Base-by-base conservation (phyloP, 2,888 invertebrate genomes). In the Scaptomyza flava region DNA sequence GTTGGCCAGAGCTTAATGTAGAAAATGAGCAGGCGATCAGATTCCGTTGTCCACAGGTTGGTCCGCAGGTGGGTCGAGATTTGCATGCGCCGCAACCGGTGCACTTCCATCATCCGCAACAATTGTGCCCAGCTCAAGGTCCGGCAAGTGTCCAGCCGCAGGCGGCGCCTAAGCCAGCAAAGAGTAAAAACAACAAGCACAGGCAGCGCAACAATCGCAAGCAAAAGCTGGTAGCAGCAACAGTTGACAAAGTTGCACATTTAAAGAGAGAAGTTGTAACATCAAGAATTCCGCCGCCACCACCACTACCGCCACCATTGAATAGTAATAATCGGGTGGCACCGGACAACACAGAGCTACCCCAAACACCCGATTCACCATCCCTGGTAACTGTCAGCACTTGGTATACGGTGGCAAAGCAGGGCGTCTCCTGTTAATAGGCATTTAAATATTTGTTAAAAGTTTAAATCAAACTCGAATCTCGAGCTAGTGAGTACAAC, bases 371-470 rank as follows among this genome's bases (percentile, higher is more conserved):
- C 34, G 92, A 91, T 66, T 91, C 92, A 41, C 92, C 92, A 30
- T 92, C 92, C 38, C 75, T 92, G 85, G 92, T 92, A 50, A 90
- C 86, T 67, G 92, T 92, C 71, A 90, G 91, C 83, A 91, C 91
- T 60, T 92, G 92, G 92, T 92, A 92, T 53, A 92, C 92, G 54
- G 92, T 92, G 74, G 91, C 92, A 74, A 92, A 92, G 81, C 92
- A 92, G 89, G 92, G 92, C 76, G 91, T 92, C 75, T 92, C 92
- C 77, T 92, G 92, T 90, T 92, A 91, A 88, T 53, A 33, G 61
- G 45, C 61, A 61, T 59, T 70, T 59, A 41, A 3, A n/a, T 41
- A 59, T 43, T 41, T 17, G 53, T 58, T 41, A 36, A 27, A 46
- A 30, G 30, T 65, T 50, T 12, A 27, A 38, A 41, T 17, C 41